Evolutionary conservation across 2,113 vertebrate species (phyloP).

Genomic region (Thalassarche chlororhynchos): DNA sequence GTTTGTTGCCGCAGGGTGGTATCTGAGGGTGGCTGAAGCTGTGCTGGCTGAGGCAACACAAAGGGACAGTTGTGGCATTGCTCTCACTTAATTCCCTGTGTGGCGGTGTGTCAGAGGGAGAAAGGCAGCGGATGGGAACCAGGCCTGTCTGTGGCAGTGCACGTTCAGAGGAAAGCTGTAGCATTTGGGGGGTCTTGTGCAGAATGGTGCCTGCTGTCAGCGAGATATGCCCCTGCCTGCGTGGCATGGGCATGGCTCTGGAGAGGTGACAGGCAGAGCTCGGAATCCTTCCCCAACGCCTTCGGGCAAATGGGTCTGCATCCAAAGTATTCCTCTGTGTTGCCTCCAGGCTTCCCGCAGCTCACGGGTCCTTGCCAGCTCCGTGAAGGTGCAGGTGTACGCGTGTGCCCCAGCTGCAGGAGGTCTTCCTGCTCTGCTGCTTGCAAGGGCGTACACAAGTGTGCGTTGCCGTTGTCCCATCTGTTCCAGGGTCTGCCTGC

Average conservation of each 20-base stretch:
- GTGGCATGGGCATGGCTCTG: fast-evolving
- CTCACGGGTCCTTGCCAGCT: fast-evolving
- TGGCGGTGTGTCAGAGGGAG: fast-evolving
- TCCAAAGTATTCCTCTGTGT: neutral
- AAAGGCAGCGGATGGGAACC: neutral
- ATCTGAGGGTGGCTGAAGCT: neutral
- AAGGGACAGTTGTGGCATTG: neutral
- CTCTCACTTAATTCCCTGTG: fast-evolving
- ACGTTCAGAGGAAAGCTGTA: too few species aligned
- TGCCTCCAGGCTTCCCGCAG: neutral
- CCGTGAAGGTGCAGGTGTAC: neutral
- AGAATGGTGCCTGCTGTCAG: fast-evolving
- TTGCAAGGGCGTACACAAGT: neutral
- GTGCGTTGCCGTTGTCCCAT: neutral
- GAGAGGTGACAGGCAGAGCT: neutral
- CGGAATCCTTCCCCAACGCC: fast-evolving
- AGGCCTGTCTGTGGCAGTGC: too few species aligned
- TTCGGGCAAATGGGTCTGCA: neutral
- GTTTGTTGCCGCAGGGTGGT: neutral
- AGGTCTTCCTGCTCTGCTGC: neutral
- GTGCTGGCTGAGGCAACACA: neutral
- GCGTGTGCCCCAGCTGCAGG: neutral
- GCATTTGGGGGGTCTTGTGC: neutral
- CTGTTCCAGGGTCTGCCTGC: neutral
- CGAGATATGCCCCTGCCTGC: neutral